A percentile compares a stretch with the other conserved stretches of the same genome.
These are phyloP conservation scores for Saxicola maurus DNA, from an alignment of 2,797 vertebrate genomes.

Conservation along the genomic window DNA sequence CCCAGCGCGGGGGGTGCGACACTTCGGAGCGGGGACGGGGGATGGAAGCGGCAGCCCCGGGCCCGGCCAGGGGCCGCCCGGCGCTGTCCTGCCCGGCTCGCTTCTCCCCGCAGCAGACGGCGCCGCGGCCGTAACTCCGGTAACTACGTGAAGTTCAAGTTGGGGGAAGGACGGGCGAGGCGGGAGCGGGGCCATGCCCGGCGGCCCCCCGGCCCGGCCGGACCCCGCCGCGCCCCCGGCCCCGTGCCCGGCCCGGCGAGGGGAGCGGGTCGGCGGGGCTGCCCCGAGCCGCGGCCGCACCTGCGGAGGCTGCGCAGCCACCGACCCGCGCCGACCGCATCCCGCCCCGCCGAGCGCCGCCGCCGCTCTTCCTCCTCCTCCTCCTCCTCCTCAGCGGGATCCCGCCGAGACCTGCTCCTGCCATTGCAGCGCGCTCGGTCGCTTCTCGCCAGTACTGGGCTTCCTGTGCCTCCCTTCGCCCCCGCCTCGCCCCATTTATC, in stretches of 20 bases:
- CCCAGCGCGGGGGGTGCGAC: background rate
- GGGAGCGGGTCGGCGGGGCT: background rate
- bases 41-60: background rate
- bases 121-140: constrained; percentile 54
- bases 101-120: background rate
- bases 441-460: background rate
- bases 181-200: background rate
- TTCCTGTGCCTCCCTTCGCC: constrained; percentile 7
- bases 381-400: constrained; percentile 53
- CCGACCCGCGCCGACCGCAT: constrained; percentile 48
- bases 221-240: background rate
- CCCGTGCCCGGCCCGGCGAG: background rate
- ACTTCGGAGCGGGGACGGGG: background rate
- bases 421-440: constrained; percentile 51
- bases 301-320: constrained; percentile 51
- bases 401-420: constrained; percentile 66
- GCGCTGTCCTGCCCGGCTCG: background rate
- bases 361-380: background rate
- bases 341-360: constrained; percentile 18
- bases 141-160: constrained; percentile 72
- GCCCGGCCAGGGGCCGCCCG: background rate
- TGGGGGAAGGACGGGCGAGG: constrained; percentile 30
- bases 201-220: background rate
- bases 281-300: constrained; percentile 54
- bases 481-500: constrained; percentile 30